Evolutionary conservation across 1,140 invertebrate species (phyloP), one percentile per base, ranked within the genome.

Genomic region (Rhagoletis pomonella): DNA sequence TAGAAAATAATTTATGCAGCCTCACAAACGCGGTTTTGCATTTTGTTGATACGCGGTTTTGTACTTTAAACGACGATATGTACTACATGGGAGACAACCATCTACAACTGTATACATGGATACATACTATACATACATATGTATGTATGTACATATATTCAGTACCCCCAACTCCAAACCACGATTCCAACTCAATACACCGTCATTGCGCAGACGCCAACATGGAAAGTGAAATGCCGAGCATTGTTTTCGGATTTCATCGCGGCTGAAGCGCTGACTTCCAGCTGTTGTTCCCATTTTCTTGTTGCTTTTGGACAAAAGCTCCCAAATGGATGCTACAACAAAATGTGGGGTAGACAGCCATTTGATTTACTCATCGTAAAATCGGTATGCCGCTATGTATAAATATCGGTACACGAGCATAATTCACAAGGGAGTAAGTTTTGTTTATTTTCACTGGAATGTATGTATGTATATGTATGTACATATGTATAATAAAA

Each of bases 171-270:
- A 4, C 19, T 62, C 10, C 2, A 62, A 62, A 62, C 17, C 4
- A 62, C 19, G 9, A 77, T 29, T 29, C 44, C n/a, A 44, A 50
- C 47, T 47, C 29, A 6, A 17, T n/a, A 29, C 6, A 29, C 9
- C 42, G 12, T 7, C 47, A 47, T n/a, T 81, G 73, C 73, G 73
- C 73, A 81, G 47, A 55, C 44, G 44, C 73, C 73, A 50, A 81
- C 73, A 81, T 81, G 73, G 73, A 81, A 81, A 81, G 73, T 81
- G 73, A 81, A 81, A 81, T 55, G 73, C 73, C 47, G 73, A 81
- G 47, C 42, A 19, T 55, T 55, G 17, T 81, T 81, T 81, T 81
- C 73, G 73, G 50, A 50, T 77, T 77, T 50, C 50, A 4, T 77
- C 47, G 69, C 65, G 14, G 67, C 12, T 73, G 67, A 73, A 81